phyloP scores from a whole-genome alignment of 2,113 vertebrate genomes.

The Phyllopteryx taeniolatus region DNA sequence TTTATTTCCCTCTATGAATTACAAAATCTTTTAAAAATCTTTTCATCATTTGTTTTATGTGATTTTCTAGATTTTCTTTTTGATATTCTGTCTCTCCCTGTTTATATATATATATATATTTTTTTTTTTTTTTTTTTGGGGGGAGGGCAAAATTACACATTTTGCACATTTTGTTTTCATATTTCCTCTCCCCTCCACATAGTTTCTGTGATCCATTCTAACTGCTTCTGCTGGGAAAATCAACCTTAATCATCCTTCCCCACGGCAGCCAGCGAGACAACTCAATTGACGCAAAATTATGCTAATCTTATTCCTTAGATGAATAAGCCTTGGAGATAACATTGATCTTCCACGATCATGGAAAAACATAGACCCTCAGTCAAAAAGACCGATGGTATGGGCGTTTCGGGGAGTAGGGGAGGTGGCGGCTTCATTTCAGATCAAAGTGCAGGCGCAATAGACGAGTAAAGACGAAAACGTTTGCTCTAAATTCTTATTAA shows the following conservation, averaged over 20 bases:
- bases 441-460: conserved; percentile 13
- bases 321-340: conserved; percentile 71
- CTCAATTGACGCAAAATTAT: conserved; percentile 74
- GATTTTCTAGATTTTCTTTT: too few relatives aligned
- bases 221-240: conserved; percentile 69
- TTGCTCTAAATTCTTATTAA: conserved; percentile 15
- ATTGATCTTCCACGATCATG: conserved; percentile 76
- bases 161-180: conserved; percentile 1
- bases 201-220: conserved; percentile 45
- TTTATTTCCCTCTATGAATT: too few relatives aligned
- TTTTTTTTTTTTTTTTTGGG: too few relatives aligned
- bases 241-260: conserved; percentile 60
- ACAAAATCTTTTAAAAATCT: too few relatives aligned
- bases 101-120: too few relatives aligned
- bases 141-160: neutral
- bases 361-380: conserved; percentile 62
- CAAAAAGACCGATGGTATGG: conserved; percentile 56
- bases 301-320: conserved; percentile 76
- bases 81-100: too few relatives aligned
- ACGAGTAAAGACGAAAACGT: conserved; percentile 15
- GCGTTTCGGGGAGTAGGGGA: neutral
- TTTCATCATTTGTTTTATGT: too few relatives aligned
- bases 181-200: conserved; percentile 13
- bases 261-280: conserved; percentile 61
- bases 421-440: conserved; percentile 17